phyloP scores from a whole-genome alignment of 2,888 invertebrate genomes.

The Stenurella melanura region DNA sequence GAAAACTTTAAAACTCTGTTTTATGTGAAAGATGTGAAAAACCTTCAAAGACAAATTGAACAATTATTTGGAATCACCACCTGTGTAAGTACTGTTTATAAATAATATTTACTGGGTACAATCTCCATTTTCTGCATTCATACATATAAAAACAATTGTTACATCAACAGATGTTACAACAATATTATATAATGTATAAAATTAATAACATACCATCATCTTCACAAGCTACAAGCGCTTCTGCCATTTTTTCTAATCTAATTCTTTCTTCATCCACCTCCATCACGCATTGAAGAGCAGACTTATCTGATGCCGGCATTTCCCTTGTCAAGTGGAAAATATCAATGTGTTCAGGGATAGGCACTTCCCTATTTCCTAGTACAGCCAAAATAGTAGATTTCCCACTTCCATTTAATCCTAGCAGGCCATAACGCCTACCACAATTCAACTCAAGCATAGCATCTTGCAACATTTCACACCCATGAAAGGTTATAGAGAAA shows the following conservation, averaged over 20 bases:
- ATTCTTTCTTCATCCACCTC: conserved; percentile 97
- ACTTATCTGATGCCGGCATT: conserved; percentile 98
- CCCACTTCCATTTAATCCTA: conserved; percentile 99
- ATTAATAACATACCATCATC: conserved; percentile 83
- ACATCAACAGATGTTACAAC: no score
- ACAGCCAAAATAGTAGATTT: conserved; percentile 96
- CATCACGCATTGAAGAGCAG: conserved; percentile 96
- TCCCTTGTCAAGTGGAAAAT: conserved; percentile 98
- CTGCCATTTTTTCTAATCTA: conserved; percentile 93
- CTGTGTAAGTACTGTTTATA: no score
- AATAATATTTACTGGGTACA: no score
- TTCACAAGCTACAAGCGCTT: conserved; percentile 88
- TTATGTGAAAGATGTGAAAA: no score
- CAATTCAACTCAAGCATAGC: conserved; percentile 97
- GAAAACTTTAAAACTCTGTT: no score
- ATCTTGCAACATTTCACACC: conserved; percentile 95
- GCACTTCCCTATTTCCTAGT: conserved; percentile 94
- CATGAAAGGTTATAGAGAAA: conserved; percentile 98
- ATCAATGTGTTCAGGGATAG: conserved; percentile 97
- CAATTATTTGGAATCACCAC: no score
- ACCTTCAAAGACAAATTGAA: no score
- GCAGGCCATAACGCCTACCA: conserved; percentile 95
- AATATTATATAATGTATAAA: neutral
- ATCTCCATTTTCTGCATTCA: no score
- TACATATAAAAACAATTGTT: no score